These are phyloP conservation scores for Drosophila falleni DNA, from an alignment of 2,888 invertebrate species.

Conservation along the genomic window DNA sequence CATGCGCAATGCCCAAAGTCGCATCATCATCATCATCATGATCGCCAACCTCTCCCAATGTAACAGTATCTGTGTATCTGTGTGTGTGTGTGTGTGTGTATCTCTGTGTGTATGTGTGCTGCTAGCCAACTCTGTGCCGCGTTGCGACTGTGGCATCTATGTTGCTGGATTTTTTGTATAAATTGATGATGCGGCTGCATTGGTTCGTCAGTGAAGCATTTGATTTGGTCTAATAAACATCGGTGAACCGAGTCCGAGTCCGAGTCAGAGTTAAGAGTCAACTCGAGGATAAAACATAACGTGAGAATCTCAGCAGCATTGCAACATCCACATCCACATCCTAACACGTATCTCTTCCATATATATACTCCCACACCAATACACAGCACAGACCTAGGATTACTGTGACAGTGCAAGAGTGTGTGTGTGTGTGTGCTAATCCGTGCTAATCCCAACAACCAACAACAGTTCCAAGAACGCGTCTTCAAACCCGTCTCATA, in stretches of 20 bases:
- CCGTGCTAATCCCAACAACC: constrained; percentile 23
- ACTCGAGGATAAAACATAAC: constrained; percentile 69
- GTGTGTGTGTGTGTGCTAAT: constrained; percentile 66
- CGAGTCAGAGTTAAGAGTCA: constrained; percentile 49
- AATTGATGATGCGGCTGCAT: constrained; percentile 85
- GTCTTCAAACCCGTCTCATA: constrained; percentile 39
- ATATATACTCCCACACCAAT: constrained; percentile 53
- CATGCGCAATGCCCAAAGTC: constrained; percentile 68
- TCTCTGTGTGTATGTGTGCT: constrained; percentile 44
- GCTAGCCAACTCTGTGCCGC: constrained; percentile 48
- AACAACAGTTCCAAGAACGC: constrained; percentile 40
- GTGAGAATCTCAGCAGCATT: constrained; percentile 52
- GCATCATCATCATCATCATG: constrained; percentile 70
- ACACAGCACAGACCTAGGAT: constrained; percentile 79
- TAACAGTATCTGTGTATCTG: constrained; percentile 30
- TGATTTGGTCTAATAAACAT: constrained; percentile 85
- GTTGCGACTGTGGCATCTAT: constrained; percentile 54
- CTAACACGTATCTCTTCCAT: constrained; percentile 55
- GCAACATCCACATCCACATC: constrained; percentile 34
- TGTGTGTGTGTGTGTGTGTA: constrained; percentile 24
- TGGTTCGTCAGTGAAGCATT: constrained; percentile 86
- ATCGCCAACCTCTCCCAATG: constrained; percentile 51
- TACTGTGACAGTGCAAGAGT: constrained; percentile 81
- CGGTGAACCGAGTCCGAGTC: constrained; percentile 73
- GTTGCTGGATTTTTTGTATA: constrained; percentile 83